Evolutionary conservation across 2,888 invertebrate species (phyloP), one percentile per base, ranked within the genome.

Genomic region (Lingula anatina): DNA sequence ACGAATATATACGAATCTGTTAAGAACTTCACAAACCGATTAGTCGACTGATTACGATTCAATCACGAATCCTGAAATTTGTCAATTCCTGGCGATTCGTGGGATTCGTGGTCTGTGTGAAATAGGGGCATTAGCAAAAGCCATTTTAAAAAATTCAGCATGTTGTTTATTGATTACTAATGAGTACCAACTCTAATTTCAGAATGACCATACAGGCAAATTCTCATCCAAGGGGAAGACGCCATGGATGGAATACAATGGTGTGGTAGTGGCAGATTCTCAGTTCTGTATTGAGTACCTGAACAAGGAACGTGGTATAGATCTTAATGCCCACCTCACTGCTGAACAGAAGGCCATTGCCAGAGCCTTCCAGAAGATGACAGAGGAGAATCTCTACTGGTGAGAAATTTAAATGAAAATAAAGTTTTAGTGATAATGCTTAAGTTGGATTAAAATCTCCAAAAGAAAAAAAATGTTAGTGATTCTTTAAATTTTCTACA

Each of bases 371-470:
- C 63, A 70, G 47, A 68, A 74, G 43, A 61, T 78, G 54, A 56
- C 66, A 1, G 78, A 79, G 46, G 76, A 78, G 52, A 73, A 77
- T 54, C 60, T 75, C 9, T 69, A 70, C 47, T 78, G 77, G 78
- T 77, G 60, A 53, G 58, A n/a, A n/a, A n/a, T n/a, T n/a, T n/a
- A 35, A 21, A n/a, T n/a, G n/a, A n/a, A n/a, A n/a, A 12, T 35
- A 35, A 35, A 12, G n/a, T 35, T 12, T 35, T 35, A 35, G n/a
- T 35, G 9, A 12, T 12, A 12, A 35, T 35, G n/a, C n/a, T 12
- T 35, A 35, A 35, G 9, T 12, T 35, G 9, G 35, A 35, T 12
- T n/a, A 12, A 12, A 35, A 12, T n/a, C n/a, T 35, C 35, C 12
- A 12, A 35, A 35, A 35, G 35, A n/a, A 35, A 35, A 35, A 12